Percentiles rank a stretch among this genome's conserved stretches.
Conservation (phyloP, 2,797 vertebrate genomes). For the Darevskia mixta region DNA sequence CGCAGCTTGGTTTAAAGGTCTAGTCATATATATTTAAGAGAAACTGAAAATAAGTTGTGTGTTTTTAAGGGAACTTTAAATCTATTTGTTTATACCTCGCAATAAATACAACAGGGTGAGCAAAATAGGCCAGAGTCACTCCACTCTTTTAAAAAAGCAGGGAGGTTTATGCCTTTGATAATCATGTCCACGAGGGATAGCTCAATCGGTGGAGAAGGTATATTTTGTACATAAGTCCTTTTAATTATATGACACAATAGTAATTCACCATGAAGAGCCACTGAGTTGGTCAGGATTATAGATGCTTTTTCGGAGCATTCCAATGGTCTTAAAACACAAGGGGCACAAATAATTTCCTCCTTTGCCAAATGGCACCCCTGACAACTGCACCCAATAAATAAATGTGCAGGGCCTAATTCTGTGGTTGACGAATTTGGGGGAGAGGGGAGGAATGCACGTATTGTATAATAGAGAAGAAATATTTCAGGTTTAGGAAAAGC, state of each 20-base stretch:
- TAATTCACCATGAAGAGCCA: not conserved
- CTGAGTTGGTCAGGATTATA: not conserved
- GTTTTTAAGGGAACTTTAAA: too few relatives aligned
- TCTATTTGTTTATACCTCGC: not conserved
- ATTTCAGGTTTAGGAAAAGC: not conserved
- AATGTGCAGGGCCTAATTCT: constrained; percentile 21
- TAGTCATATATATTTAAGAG: too few relatives aligned
- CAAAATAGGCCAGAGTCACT: constrained; percentile 3
- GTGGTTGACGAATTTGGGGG: not conserved
- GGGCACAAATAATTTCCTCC: not conserved
- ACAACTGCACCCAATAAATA: too few relatives aligned
- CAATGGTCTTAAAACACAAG: not conserved
- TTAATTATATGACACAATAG: not conserved
- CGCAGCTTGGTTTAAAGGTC: too few relatives aligned
- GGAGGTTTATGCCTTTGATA: not conserved
- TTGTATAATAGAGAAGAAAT: not conserved
- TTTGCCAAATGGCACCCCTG: not conserved
- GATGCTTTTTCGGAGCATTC: not conserved
- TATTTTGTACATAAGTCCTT: not conserved
- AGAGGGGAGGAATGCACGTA: not conserved
- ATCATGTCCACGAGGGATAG: not conserved
- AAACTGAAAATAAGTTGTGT: too few relatives aligned
- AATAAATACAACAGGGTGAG: not conserved
- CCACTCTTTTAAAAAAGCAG: not conserved
- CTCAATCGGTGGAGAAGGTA: too few relatives aligned